Evolutionary conservation across 2,797 vertebrate species (phyloP), one percentile per base, ranked within the genome.

Genomic region (Spheniscus humboldti): DNA sequence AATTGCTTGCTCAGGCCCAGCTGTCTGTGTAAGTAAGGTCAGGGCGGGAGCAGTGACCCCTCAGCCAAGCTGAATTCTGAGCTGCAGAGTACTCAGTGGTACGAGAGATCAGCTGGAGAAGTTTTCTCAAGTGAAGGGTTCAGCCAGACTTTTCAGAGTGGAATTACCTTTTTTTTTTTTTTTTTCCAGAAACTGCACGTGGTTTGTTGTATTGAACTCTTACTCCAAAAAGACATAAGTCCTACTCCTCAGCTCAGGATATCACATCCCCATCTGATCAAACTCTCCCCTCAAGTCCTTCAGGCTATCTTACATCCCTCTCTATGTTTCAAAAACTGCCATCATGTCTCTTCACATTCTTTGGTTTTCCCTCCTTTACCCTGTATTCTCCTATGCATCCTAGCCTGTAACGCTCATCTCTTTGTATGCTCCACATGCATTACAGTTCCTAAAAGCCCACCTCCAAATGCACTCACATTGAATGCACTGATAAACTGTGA

Each of bases 391-490:
- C 12, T 15, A 17, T 4, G 10, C 30, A 43, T 22, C 35, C 59
- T 5, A 53, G 18, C 5, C 30, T 53, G 6, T 43, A 91, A 73
- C 11, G 28, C 8, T 33, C 35, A 17, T 15, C 30, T n/a, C 1
- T 63, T 31, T 11, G 1, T 18, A 43, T 0, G 2, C 18, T 74
- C n/a, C 45, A 45, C 0, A 1, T 6, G 25, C 24, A 35, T 14
- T 48, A 23, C 17, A 23, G 15, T 7, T 69, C 64, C 48, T 56
- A 63, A 50, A 91, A 74, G 43, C 17, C 14, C 22, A 55, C 24
- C n/a, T 88, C 18, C 60, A 53, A 31, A 8, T 56, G 50, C 50
- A 53, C 45, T 68, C n/a, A 63, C 16, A 16, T 0, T 50, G 60
- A 86, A 86, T 18, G 30, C 10, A 7, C 22, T 31, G 19, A 66